Evolutionary conservation across 2,797 vertebrate genomes (phyloP), one percentile per base, ranked within the genome.

Genomic region (Decapterus maruadsi): DNA sequence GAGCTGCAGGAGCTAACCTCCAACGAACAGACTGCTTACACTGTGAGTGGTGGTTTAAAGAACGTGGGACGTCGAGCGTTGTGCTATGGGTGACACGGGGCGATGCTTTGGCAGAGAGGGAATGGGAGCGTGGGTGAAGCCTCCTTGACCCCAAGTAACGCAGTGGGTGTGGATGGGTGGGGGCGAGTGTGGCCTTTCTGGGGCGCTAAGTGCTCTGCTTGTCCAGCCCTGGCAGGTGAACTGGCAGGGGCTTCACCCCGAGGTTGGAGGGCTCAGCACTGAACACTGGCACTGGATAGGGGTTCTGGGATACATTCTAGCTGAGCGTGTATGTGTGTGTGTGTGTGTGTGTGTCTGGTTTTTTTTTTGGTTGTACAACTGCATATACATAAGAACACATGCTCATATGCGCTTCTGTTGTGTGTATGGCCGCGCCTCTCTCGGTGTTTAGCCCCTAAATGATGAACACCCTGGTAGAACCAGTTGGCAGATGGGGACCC

Each of bases 231-330:
- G 93, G 94, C 94, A 94, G 93, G 82, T 88, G 87, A 93, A 94
- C 89, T 95, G 94, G 94, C 94, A 94, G 92, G 93, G 91, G 90
- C 92, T 82, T 94, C 94, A 95, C 94, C 94, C 78, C 20, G 34
- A 82, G 94, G 94, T 93, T 90, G 89, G 75, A 91, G 83, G 88
- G 93, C 85, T 92, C 80, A n/a, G 79, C 69, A 36, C 68, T 68
- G 84, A 92, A 91, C 92, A 90, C 83, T 75, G 85, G 72, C 82
- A 83, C 75, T 56, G 77, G 74, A 86, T 83, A 61, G 68, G 86
- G 82, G 75, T 75, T 85, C 86, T 64, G 75, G 87, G 77, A 82
- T 86, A 79, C 86, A 90, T 68, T 74, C 77, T 84, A 81, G 56
- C 64, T 70, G 62, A 64, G 75, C 29, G 3, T 65, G 82, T 55